Conservation (phyloP, 2,888 invertebrate genomes). For the Drosophila merina region DNA sequence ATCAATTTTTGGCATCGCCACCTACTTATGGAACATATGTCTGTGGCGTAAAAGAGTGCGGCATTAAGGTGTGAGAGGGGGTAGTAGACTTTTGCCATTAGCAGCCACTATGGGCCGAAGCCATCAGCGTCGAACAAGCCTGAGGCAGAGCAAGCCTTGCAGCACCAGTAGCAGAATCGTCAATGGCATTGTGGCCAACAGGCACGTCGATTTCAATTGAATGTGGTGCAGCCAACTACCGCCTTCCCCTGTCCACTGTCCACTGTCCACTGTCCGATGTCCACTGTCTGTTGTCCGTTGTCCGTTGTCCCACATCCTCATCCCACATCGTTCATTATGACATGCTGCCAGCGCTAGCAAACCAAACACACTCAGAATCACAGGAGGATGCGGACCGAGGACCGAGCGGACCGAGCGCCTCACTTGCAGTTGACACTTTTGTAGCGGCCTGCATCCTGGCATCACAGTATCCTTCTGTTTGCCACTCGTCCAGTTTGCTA, state of each 20-base stretch:
- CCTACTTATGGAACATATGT: slow-evolving; percentile 24
- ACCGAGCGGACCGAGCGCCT: slow-evolving; percentile 43
- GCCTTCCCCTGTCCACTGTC: slow-evolving; percentile 9
- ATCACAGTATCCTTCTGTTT: slow-evolving; percentile 34
- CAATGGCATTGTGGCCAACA: slow-evolving; percentile 73
- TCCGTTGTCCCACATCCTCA: slow-evolving; percentile 11
- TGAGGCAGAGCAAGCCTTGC: neutral
- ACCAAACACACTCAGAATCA: slow-evolving; percentile 66
- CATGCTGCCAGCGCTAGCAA: slow-evolving; percentile 63
- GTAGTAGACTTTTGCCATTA: slow-evolving; percentile 15
- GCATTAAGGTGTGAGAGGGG: neutral
- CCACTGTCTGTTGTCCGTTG: slow-evolving; percentile 2
- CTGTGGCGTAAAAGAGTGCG: neutral
- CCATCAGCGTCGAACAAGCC: slow-evolving; percentile 16
- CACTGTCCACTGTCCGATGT: slow-evolving; percentile 12
- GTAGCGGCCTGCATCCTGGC: slow-evolving; percentile 19
- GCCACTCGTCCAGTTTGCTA: slow-evolving; percentile 31
- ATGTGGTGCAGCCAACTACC: slow-evolving; percentile 69
- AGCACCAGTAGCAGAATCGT: slow-evolving; percentile 36
- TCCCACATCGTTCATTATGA: slow-evolving; percentile 59
- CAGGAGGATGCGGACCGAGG: slow-evolving; percentile 52
- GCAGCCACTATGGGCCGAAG: slow-evolving; percentile 14
- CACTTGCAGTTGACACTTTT: slow-evolving; percentile 72
- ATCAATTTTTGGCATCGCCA: slow-evolving; percentile 72
- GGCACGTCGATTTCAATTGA: slow-evolving; percentile 78